phyloP scores from a whole-genome alignment of 2,797 vertebrate species.

The Coregonus ussuriensis region DNA sequence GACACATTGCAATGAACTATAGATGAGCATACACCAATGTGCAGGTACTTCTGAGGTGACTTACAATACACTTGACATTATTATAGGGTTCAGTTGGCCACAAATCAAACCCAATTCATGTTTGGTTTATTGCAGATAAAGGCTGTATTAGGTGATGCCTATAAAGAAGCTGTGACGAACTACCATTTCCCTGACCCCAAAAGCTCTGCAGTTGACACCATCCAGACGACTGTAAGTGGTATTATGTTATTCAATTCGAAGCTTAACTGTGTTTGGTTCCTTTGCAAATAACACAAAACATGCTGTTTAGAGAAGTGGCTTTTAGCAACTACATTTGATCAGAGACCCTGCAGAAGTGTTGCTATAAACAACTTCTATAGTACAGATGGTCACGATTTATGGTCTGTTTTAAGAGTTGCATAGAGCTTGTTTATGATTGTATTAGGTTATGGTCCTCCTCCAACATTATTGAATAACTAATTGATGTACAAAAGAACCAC shows the following conservation, averaged over 20 bases:
- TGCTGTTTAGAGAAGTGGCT: background rate
- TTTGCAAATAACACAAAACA: background rate
- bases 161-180: slow-evolving; percentile 69
- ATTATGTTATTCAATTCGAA: background rate
- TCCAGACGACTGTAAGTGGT: slow-evolving; percentile 87
- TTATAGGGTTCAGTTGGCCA: background rate
- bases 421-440: background rate
- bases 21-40: background rate
- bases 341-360: background rate
- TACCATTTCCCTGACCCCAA: slow-evolving; percentile 76
- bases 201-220: slow-evolving; percentile 81
- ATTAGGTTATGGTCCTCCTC: background rate
- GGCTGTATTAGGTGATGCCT: slow-evolving; percentile 78
- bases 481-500: background rate
- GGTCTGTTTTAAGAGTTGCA: background rate
- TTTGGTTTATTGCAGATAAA: slow-evolving; percentile 82
- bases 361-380: background rate
- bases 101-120: background rate
- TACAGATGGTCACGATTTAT: background rate
- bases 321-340: background rate
- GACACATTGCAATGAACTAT: background rate
- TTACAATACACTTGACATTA: background rate
- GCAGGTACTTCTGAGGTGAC: background rate
- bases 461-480: background rate
- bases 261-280: background rate